Conservation (phyloP, 2,113 vertebrate genomes). For the Nothocercus nigrocapillus region DNA sequence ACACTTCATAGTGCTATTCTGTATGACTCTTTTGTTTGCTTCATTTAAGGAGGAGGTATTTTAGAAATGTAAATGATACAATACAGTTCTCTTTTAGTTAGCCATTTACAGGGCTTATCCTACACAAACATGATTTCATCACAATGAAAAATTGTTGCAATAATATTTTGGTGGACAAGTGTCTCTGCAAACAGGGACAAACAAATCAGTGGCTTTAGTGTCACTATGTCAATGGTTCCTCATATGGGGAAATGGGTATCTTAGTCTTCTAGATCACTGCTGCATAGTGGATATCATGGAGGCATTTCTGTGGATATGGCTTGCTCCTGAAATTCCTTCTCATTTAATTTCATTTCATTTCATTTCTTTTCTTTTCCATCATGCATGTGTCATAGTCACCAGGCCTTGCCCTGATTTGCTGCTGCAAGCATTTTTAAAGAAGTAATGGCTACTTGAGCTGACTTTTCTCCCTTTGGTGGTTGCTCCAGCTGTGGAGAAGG, state of each 20-base stretch:
- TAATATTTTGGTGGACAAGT: neutral
- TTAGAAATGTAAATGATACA: neutral
- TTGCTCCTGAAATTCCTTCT: neutral
- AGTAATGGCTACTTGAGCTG: neutral
- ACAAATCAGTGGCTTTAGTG: neutral
- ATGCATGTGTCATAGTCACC: fast-evolving
- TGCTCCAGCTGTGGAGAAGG: neutral
- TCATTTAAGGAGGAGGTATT: neutral
- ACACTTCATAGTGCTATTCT: neutral
- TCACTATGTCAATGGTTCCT: neutral
- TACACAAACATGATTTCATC: neutral
- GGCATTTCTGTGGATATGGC: neutral
- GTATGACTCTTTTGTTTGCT: neutral
- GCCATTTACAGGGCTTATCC: neutral
- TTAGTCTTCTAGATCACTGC: neutral
- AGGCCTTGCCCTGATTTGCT: neutral
- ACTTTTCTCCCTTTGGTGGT: neutral
- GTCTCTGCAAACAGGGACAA: neutral
- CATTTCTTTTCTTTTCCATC: neutral
- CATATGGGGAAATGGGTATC: fast-evolving
- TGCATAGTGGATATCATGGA: neutral
- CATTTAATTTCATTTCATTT: neutral
- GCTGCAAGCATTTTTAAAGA: neutral
- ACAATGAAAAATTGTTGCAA: neutral
- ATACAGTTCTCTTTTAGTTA: neutral